Evolutionary conservation across 2,888 invertebrate species (phyloP).

Genomic region (Pollenia labialis): DNA sequence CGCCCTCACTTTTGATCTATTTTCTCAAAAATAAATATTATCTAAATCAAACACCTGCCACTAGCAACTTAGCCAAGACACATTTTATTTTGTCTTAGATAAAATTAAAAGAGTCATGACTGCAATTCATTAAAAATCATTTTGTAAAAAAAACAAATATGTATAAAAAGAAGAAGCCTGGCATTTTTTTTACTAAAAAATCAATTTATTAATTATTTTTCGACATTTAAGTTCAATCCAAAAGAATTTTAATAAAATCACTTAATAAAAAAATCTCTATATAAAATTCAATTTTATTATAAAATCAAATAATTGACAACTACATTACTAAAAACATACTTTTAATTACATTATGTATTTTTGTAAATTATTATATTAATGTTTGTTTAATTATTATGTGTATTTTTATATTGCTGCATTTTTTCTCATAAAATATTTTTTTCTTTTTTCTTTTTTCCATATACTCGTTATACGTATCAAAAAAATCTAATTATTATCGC

Average conservation of each 20-base stretch:
- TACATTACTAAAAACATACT: slow-evolving; percentile 35
- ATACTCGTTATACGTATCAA: slow-evolving; percentile 75
- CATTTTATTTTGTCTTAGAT: slow-evolving; percentile 8
- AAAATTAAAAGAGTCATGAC: neutral
- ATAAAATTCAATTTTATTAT: neutral
- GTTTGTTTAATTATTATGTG: slow-evolving; percentile 72
- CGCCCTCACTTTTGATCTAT: slow-evolving; percentile 34
- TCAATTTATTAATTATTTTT: neutral
- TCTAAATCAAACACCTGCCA: neutral
- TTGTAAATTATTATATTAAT: slow-evolving; percentile 70
- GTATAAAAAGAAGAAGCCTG: neutral
- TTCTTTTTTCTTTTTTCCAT: slow-evolving; percentile 83
- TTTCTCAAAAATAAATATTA: neutral
- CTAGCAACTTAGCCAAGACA: slow-evolving; percentile 9
- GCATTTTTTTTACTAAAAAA: neutral
- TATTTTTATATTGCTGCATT: slow-evolving; percentile 81
- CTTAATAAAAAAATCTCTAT: slow-evolving; percentile 5
- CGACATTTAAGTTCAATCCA: slow-evolving; percentile 9
- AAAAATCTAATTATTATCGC: slow-evolving; percentile 74
- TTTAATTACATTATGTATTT: slow-evolving; percentile 67
- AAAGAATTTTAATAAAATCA: neutral
- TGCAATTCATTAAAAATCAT: neutral
- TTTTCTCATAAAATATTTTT: slow-evolving; percentile 82
- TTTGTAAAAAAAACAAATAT: neutral
- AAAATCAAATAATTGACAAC: slow-evolving; percentile 31